Evolutionary conservation across 2,797 vertebrate genomes (phyloP).

Genomic region (Natrix natrix): DNA sequence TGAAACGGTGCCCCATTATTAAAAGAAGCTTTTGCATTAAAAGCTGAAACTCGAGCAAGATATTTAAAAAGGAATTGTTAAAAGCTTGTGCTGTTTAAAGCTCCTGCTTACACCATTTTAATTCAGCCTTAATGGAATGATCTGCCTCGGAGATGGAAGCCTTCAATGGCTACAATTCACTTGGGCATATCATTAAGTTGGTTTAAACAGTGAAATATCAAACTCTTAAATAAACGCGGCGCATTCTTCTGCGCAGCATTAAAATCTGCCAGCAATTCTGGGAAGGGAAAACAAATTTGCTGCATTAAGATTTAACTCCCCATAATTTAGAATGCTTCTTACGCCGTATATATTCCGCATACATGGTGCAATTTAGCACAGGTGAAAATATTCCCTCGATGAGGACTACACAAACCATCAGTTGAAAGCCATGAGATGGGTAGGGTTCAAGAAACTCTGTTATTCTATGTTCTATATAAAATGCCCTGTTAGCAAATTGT

Average conservation of each 20-base stretch:
- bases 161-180: conserved; percentile 35
- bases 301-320: not conserved
- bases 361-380: not conserved
- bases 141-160: conserved; percentile 11
- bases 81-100: conserved; percentile 29
- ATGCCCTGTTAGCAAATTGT: not conserved
- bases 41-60: not conserved
- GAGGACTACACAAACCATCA: not conserved
- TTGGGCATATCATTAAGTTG: conserved; percentile 14
- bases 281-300: not conserved
- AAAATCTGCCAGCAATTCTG: not conserved
- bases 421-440: not conserved
- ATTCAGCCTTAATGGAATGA: conserved; percentile 1
- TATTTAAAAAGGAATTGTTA: conserved; percentile 25
- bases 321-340: not conserved
- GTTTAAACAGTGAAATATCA: not conserved
- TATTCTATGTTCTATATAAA: too few relatives aligned
- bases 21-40: not conserved
- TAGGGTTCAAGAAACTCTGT: not conserved
- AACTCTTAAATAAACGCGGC: not conserved
- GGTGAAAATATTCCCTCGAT: not conserved
- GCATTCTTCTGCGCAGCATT: not conserved
- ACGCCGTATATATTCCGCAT: not conserved
- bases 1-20: not conserved
- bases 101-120: not conserved